Evolutionary conservation across 2,113 vertebrate genomes (phyloP).

Genomic region (Micronycteris hirsuta): DNA sequence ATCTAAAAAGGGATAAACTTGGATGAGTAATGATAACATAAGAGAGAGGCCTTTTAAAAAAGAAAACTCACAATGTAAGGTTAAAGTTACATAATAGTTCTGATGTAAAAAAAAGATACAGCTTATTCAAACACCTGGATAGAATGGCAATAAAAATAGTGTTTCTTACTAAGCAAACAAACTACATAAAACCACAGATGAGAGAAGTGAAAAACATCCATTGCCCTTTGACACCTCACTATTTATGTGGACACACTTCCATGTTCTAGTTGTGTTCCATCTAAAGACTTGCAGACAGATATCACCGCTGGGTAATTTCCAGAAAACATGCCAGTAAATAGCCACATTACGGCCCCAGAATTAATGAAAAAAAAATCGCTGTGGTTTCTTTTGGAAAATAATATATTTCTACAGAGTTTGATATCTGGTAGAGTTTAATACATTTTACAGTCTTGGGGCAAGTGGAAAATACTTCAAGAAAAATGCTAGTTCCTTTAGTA

Average conservation of each 20-base stretch:
- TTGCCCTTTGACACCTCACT: neutral
- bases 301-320: neutral
- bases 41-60: neutral
- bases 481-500: neutral
- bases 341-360: neutral
- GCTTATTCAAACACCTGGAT: neutral
- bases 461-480: slow-evolving; percentile 7
- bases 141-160: neutral
- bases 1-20: slow-evolving; percentile 83
- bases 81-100: neutral
- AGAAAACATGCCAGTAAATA: neutral
- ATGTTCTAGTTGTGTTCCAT: neutral
- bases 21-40: slow-evolving; percentile 20
- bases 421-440: neutral
- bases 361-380: neutral
- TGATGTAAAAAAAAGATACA: neutral
- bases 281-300: neutral
- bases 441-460: neutral
- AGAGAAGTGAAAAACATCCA: neutral
- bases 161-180: slow-evolving; percentile 27
- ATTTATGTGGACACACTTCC: neutral
- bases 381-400: neutral
- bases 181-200: neutral
- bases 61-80: neutral
- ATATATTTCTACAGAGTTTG: slow-evolving; percentile 5